Evolutionary conservation across 2,113 vertebrate species (phyloP).

Genomic region (Sprattus sprattus): DNA sequence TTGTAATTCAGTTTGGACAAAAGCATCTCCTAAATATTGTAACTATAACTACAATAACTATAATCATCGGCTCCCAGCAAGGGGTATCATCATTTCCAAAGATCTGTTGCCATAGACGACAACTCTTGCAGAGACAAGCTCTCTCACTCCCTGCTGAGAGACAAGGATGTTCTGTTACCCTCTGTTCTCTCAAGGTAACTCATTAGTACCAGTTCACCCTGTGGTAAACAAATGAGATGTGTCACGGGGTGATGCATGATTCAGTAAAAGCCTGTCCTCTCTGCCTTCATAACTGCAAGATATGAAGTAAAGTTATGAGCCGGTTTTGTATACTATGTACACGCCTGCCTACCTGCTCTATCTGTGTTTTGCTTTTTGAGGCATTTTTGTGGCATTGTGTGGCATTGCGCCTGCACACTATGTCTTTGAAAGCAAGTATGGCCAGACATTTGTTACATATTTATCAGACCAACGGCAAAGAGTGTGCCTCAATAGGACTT

Average conservation of each 20-base stretch:
- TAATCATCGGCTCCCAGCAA: background rate
- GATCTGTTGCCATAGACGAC: constrained; percentile 35
- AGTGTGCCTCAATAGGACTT: background rate
- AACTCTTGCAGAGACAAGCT: constrained; percentile 37
- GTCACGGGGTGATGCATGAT: background rate
- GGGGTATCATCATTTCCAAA: background rate
- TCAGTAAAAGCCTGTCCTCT: background rate
- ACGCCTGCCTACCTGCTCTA: background rate
- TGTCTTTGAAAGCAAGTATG: background rate
- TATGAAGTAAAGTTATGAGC: background rate
- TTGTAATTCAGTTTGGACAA: too few species aligned
- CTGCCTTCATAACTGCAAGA: background rate
- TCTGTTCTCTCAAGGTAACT: constrained; percentile 81
- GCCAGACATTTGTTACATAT: background rate
- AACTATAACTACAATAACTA: too few species aligned
- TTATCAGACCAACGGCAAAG: background rate
- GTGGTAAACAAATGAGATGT: constrained; percentile 24
- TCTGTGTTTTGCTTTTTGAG: background rate
- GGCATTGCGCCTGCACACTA: background rate
- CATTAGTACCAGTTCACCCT: constrained; percentile 75
- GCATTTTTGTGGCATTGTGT: background rate
- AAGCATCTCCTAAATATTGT: too few species aligned
- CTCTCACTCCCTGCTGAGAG: constrained; percentile 75
- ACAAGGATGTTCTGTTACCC: constrained; percentile 81
- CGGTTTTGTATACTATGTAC: background rate